phyloP scores from a whole-genome alignment of 23 tunicate genomes.

The Oikopleura dioica region DNA sequence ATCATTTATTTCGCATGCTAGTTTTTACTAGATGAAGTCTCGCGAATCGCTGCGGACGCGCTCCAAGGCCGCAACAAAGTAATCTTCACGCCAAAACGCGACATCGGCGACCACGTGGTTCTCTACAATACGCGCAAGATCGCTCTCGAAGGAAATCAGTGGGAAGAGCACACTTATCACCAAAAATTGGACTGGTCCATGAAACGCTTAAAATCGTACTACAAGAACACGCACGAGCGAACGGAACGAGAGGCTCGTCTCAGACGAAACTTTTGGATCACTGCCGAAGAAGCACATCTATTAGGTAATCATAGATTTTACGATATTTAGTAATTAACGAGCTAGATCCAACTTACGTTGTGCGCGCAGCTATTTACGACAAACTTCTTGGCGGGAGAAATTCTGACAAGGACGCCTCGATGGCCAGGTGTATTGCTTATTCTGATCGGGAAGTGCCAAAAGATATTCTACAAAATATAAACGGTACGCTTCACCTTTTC shows the following conservation, averaged over 20 bases:
- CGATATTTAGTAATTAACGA: too few relatives aligned
- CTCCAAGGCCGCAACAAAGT: constrained; percentile 6
- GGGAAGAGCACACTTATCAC: not conserved
- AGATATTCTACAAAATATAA: not conserved
- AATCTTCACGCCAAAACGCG: not conserved
- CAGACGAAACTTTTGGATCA: not conserved
- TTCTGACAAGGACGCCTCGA: not conserved
- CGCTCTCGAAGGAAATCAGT: not conserved
- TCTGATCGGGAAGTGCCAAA: not conserved
- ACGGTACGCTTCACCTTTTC: not conserved
- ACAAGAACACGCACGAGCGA: not conserved
- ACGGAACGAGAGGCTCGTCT: not conserved
- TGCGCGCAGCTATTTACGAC: not conserved
- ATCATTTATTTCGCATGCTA: too few relatives aligned
- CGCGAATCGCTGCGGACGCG: not conserved
- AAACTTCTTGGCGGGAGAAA: not conserved
- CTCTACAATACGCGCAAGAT: constrained; percentile 1
- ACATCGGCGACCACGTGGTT: not conserved
- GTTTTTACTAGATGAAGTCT: not conserved
- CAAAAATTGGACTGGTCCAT: not conserved
- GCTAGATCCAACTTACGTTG: not conserved
- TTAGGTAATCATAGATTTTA: too few relatives aligned
- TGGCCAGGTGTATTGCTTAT: not conserved
- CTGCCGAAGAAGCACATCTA: not conserved
- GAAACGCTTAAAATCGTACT: not conserved